A percentile compares a stretch with the other conserved stretches of the same genome.
phyloP scores from a whole-genome alignment of 2,888 invertebrate genomes.

The Axea sp. region DNA sequence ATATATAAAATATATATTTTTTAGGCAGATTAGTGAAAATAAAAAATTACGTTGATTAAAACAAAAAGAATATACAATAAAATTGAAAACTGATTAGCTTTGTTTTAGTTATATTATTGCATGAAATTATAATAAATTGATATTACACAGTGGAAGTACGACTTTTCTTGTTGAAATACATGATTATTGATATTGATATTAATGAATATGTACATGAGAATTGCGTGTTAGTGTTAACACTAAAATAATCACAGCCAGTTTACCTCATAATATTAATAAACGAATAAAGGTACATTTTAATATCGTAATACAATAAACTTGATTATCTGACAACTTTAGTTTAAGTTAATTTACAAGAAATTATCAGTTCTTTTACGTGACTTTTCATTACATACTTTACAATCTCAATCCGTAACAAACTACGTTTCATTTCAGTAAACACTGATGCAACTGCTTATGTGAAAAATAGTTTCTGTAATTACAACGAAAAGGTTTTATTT shows the following conservation, averaged over 20 bases:
- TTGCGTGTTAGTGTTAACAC: constrained; percentile 65
- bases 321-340: constrained; percentile 41
- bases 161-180: constrained; percentile 62
- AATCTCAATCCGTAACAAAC: constrained; percentile 20
- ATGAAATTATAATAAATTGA: constrained; percentile 70
- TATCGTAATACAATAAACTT: constrained; percentile 33
- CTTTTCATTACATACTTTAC: constrained; percentile 15
- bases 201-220: constrained; percentile 64
- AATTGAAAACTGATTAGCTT: too few relatives aligned
- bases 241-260: constrained; percentile 78
- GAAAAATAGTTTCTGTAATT: constrained; percentile 1
- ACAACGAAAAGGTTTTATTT: background rate
- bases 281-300: constrained; percentile 60
- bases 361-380: constrained; percentile 12
- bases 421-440: constrained; percentile 25
- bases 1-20: too few relatives aligned
- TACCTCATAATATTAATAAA: constrained; percentile 72
- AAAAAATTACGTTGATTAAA: too few relatives aligned
- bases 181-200: constrained; percentile 66
- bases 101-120: constrained; percentile 66
- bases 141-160: constrained; percentile 67
- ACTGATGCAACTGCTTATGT: constrained; percentile 12
- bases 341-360: constrained; percentile 33
- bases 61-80: too few relatives aligned
- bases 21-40: too few relatives aligned